Conservation (phyloP, 2,888 invertebrate genomes). For the Zaprionus obscuricornis region DNA sequence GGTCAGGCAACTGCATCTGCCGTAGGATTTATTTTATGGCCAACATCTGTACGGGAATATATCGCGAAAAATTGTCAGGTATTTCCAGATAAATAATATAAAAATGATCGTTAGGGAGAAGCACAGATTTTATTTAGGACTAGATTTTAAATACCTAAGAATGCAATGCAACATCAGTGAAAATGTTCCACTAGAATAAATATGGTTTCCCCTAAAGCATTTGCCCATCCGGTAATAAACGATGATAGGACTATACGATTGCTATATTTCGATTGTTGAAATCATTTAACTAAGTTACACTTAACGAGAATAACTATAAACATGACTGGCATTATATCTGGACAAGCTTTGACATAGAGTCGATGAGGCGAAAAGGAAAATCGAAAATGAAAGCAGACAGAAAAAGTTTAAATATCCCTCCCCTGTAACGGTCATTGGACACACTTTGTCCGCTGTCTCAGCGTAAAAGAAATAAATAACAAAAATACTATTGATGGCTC, state of each 20-base stretch:
- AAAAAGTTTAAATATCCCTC: slow-evolving; percentile 2
- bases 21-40: slow-evolving; percentile 41
- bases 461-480: slow-evolving; percentile 4
- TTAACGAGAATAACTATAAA: not conserved
- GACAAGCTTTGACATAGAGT: too few species aligned
- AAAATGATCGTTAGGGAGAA: not conserved
- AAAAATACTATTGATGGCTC: too few species aligned
- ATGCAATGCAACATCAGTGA: too few species aligned
- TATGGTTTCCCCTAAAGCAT: slow-evolving; percentile 5
- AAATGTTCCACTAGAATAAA: slow-evolving; percentile 43
- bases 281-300: not conserved
- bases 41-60: slow-evolving; percentile 39
- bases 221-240: not conserved
- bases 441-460: slow-evolving; percentile 1
- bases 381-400: slow-evolving; percentile 7
- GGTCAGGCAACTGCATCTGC: slow-evolving; percentile 32
- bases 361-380: not conserved
- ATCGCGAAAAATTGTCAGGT: slow-evolving; percentile 11
- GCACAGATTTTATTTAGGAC: too few species aligned
- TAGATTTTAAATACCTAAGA: too few species aligned
- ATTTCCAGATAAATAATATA: slow-evolving; percentile 5
- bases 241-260: too few species aligned
- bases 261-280: not conserved
- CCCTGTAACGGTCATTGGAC: slow-evolving; percentile 15
- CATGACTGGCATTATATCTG: slow-evolving; percentile 1